Base-by-base conservation (phyloP, 2,888 invertebrate species). In the Digitonthophagus gazella region DNA sequence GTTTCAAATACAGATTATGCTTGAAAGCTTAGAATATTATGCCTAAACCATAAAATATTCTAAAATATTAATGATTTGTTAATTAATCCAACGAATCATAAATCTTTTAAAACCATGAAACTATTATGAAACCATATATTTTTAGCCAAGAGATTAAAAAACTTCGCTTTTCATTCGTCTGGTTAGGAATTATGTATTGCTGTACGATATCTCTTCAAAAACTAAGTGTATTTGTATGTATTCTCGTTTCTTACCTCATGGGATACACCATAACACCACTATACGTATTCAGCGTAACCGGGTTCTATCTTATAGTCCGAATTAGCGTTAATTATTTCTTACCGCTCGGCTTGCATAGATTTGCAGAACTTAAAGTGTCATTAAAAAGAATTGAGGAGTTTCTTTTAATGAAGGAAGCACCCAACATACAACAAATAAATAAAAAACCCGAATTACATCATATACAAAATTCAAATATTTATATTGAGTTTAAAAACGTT, bases 311-410 rank as follows among this genome's bases (percentile, higher is more conserved):
- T 76, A 89, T 91, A 54, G 83, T 92, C 44, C 87, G 91, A 72
- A 86, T 90, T 75, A 88, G 89, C 1, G 89, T 93, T 88, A 91
- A 90, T 54, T 85, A 92, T 19, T 91, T 89, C 77, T 91, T 93
- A 76, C 87, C 88, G 5, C 86, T 86, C 76, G 92, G 90, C 55
- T 87, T 93, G 67, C 86, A 89, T 6, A 86, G 87, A 78, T 77
- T 87, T 2, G 87, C 89, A 0, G 91, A 91, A 78, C 84, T 86
- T 0, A 76, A 86, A 18, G 88, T 91, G 4, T 90, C 90, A 0
- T 82, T 89, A 82, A 80, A 78, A 22, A 79, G 89, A 71, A 75
- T 89, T 11, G 75, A 89, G 74, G 88, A 83, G 75, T 89, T 87
- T 76, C 86, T 89, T 86, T 74, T 86, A 3, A 87, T 87, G 73